Base-by-base conservation (phyloP, 2,888 invertebrate genomes). In the Xestia ashworthii region DNA sequence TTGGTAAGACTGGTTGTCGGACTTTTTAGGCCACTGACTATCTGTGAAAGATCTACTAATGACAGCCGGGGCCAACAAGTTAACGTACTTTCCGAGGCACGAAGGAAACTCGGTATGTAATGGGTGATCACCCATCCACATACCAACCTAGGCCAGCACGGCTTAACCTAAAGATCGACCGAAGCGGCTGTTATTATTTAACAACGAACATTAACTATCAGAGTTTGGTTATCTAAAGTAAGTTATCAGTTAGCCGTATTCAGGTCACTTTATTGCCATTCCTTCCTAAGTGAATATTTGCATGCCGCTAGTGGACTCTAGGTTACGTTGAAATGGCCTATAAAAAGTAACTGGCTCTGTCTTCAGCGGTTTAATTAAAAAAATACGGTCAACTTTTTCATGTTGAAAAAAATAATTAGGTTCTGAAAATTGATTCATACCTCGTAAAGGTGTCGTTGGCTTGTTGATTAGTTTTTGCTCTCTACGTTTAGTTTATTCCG, bases 211-310 rank as follows among this genome's bases (percentile, higher is more conserved):
- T 46, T 46, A 46, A 3, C 46, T 46, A 46, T 16, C 74, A 60
- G 11, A 67, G 25, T 75, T 66, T 50, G 70, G 73, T 68, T 78
- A 83, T 87, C 83, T 84, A 82, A 81, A 77, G 81, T 81, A 84
- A 72, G 81, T 87, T 89, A 88, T 86, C 89, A 89, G 81, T 79
- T 74, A n/a, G 32, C 73, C 68, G 76, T 90, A 93, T 93, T 91
- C 89, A 90, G 94, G 93, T 93, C 92, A 92, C 81, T 92, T 87
- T 86, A 89, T 91, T 93, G 88, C 90, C 87, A 87, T 91, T 89
- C 87, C 81, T 88, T 89, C 89, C 91, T 94, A 95, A 95, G 94
- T 94, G 94, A 95, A 95, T 95, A 95, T 95, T 95, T 94, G 95
- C 95, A 95, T 95, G 94, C 90, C 92, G 90, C 87, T 93, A 93